Evolutionary conservation across 2,113 vertebrate species (phyloP), one percentile per base, ranked within the genome.

Genomic region (Eclectus roratus): DNA sequence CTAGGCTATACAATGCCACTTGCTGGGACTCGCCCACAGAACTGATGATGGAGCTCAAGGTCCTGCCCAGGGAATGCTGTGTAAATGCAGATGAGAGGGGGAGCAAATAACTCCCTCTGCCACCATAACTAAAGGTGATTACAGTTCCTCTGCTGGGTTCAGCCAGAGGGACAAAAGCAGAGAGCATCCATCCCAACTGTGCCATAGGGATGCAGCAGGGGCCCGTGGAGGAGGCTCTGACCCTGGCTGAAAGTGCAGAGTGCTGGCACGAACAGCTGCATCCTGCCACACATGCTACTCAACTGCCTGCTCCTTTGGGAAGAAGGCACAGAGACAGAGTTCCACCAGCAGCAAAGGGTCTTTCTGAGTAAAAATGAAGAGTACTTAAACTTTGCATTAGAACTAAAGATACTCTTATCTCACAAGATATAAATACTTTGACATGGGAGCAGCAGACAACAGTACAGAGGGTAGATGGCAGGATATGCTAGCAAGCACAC

Each of bases 251-350:
- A 63, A 29, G 49, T 55, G 35, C 66, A 1, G 1, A 1, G 17
- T 16, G 29, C 61, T 28, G 44, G 23, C 44, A 27, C 1, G 3
- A 4, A 1, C n/a, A 10, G 12, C 50, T 61, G 43, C 33, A 10
- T 17, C 65, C 56, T 25, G 2, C 24, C 11, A 0, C 13, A 29
- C 61, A 12, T 1, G 0, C 9, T 29, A 4, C 24, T 47, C 31
- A 53, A 31, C 69, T 35, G 19, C n/a, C 46, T 16, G 14, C 41
- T 86, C 17, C 70, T 61, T 20, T 0, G 0, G 50, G 43, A 60
- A 15, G 69, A 16, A 5, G 1, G 37, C 24, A 25, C 37, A 47
- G 74, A 61, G 46, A n/a, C 2, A 1, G 65, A 64, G 44, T 50
- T 79, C 47, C 72, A 35, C 17, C 5, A 17, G 9, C 27, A 53